Evolutionary conservation across 37 sponge, comb jelly and placozoan species (phyloP), one percentile per base, ranked within the genome.

Genomic region (Ephydatia muelleri): DNA sequence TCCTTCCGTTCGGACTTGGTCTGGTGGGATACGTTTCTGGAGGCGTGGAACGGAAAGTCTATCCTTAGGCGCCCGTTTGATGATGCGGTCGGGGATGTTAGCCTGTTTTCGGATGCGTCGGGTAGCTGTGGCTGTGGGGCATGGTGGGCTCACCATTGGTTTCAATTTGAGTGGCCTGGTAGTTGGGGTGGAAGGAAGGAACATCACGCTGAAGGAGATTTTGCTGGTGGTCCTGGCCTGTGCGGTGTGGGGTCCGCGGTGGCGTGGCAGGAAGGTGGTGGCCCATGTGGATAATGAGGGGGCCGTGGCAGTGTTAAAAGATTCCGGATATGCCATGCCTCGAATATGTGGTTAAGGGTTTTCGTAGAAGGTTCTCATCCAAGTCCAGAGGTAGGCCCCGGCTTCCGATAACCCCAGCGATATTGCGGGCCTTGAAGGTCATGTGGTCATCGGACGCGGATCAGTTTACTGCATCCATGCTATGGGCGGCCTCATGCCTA

Each of bases 401-500:
- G 26, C 82, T 87, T 40, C 87, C 81, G 0, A 87, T 87, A 8
- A 87, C 87, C 37, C 87, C 82, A 0, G 36, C 38, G 13, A 87
- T 87, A 22, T 57, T 80, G 32, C 37, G 81, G 25, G 0, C 48
- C 35, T 22, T 87, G 5, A 33, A 65, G 67, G 67, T 33, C 2
- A 0, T n/a, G 22, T 43, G 48, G 34, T n/a, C 29, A 70, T 78
- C 5, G 68, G 28, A 22, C 4, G 39, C 19, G 38, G 70, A 85
- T 34, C 14, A 27, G 1, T 27, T 69, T 39, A 28, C 23, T 73
- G 33, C 23, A 5, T 43, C 47, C 6, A 86, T 86, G 87, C 67
- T 80, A 3, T 80, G 87, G 80, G 87, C 81, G 0, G 87, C 87
- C 1, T 26, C 35, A 35, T 75, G 57, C 73, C 25, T 74, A 22